Evolutionary conservation across 2,113 vertebrate species (phyloP), one percentile per base, ranked within the genome.

Genomic region (Cettia cetti): DNA sequence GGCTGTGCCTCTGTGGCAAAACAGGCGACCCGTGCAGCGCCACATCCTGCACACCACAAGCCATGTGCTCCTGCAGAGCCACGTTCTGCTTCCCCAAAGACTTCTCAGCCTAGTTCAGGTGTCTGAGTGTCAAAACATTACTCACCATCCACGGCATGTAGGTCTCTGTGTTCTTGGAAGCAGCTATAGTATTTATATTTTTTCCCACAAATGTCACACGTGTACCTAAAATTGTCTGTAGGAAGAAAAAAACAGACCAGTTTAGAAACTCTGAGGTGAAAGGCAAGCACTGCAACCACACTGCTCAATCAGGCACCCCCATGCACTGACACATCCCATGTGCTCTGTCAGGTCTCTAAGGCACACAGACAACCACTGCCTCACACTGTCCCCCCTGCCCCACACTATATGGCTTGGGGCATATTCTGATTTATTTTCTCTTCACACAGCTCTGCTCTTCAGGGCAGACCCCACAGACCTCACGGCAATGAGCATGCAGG

Each of bases 101-200:
- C 37, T 78, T 40, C 49, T 82, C 71, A 35, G 26, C 61, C 56
- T 40, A 49, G 9, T n/a, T 28, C 71, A 69, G 60, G 61, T n/a
- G 49, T 76, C 39, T 75, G 35, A 86, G 77, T 63, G 88, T 57
- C 72, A 79, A 88, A 93, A 33, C 49, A 56, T 90, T 94, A 97
- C 98, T 98, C 98, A 99, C 99, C 99, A 93, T 99, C 99, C 82
- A 99, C 99, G 0, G 99, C 99, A 15, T 99, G 99, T 33, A 99
- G 98, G 95, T 99, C 99, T 92, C 99, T 97, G 96, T 99, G 99
- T 95, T 99, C 99, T 80, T 99, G 99, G 98, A 99, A 99, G 94
- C 99, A 99, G 97, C 99, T 99, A 97, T 99, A 99, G 96, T 99
- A 99, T 97, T 99, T 99, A 82, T 99, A 99, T 92, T 99, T 99